phyloP scores from a whole-genome alignment of 2,888 invertebrate species.

The Melanchra persicariae region DNA sequence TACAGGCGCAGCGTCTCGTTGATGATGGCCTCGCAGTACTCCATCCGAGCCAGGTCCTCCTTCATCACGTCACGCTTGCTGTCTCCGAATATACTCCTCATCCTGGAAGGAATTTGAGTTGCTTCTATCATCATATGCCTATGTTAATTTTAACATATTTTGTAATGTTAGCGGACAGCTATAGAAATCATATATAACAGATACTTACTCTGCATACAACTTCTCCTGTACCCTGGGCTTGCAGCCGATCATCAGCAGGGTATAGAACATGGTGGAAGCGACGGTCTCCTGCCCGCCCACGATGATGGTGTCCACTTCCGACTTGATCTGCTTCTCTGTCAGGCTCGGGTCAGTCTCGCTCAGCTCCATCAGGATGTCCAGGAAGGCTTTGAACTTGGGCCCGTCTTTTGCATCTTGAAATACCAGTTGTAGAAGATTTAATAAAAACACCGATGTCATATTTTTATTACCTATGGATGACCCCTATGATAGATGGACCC shows the following conservation, averaged over 20 bases:
- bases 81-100: slow-evolving; percentile 76
- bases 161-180: no score
- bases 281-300: slow-evolving; percentile 90
- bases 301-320: slow-evolving; percentile 91
- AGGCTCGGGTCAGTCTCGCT: slow-evolving; percentile 81
- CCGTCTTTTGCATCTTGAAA: background rate
- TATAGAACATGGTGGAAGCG: slow-evolving; percentile 80
- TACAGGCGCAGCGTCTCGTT: slow-evolving; percentile 78
- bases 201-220: slow-evolving; percentile 80
- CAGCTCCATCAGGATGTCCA: slow-evolving; percentile 89
- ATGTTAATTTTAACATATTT: no score
- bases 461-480: no score
- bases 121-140: no score
- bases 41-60: slow-evolving; percentile 75
- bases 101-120: no score
- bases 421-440: background rate
- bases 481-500: no score
- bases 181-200: background rate
- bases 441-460: background rate
- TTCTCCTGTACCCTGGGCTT: slow-evolving; percentile 80
- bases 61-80: slow-evolving; percentile 72
- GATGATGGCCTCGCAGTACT: slow-evolving; percentile 79
- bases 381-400: slow-evolving; percentile 83
- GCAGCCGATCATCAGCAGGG: slow-evolving; percentile 82
- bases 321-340: slow-evolving; percentile 87